These are phyloP conservation scores for Macaria notata DNA, from an alignment of 2,888 invertebrate genomes.

Conservation along the genomic window DNA sequence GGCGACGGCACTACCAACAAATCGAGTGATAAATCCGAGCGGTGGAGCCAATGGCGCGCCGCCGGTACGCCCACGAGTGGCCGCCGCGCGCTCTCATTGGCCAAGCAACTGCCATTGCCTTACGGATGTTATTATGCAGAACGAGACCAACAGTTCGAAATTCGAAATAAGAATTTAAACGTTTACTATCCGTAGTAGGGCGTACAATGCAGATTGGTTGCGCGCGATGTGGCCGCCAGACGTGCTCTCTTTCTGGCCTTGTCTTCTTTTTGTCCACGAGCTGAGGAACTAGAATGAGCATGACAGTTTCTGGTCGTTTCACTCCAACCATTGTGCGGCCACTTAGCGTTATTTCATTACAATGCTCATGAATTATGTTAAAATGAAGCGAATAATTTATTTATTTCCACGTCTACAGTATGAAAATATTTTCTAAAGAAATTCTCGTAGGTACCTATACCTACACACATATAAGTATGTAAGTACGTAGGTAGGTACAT, in stretches of 20 bases:
- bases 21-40: conserved; percentile 75
- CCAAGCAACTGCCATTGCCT: conserved; percentile 79
- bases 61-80: conserved; percentile 74
- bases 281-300: conserved; percentile 57
- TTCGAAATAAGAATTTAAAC: conserved; percentile 78
- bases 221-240: conserved; percentile 58
- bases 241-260: conserved; percentile 66
- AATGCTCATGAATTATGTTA: conserved; percentile 46
- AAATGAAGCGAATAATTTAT: conserved; percentile 45
- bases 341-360: conserved; percentile 50
- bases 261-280: conserved; percentile 58
- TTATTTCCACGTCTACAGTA: conserved; percentile 35
- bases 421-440: conserved; percentile 31
- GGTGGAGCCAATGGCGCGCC: conserved; percentile 63
- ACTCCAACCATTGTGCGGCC: conserved; percentile 50
- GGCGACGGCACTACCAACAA: conserved; percentile 73
- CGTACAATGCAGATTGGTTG: conserved; percentile 79
- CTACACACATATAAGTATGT: neutral
- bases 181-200: conserved; percentile 62
- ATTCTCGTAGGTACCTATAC: conserved; percentile 22
- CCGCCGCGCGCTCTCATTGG: conserved; percentile 70
- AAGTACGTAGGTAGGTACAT: neutral
- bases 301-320: conserved; percentile 54
- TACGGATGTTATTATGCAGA: conserved; percentile 80
- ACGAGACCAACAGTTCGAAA: conserved; percentile 76